These are phyloP conservation scores for Channallabes apus DNA, from an alignment of 2,797 vertebrate species.

Conservation along the genomic window DNA sequence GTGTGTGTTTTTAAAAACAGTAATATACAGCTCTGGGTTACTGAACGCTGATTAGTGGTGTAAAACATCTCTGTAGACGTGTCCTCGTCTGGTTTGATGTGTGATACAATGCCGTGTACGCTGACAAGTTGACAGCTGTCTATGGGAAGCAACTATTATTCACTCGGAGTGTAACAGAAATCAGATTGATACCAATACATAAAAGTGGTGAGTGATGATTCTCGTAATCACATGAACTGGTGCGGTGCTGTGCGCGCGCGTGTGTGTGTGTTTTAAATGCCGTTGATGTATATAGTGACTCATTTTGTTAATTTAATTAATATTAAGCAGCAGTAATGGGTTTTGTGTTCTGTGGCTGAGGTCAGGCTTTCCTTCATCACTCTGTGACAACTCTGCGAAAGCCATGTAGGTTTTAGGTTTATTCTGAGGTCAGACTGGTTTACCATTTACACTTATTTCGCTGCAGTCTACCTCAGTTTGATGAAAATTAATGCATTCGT, in stretches of 20 bases:
- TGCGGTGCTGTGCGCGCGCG: not conserved
- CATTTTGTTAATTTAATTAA: not conserved
- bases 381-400: not conserved
- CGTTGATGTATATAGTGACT: not conserved
- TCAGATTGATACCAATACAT: not conserved
- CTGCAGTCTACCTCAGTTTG: not conserved
- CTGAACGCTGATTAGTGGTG: slow-evolving; percentile 4
- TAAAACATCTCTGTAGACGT: slow-evolving; percentile 12
- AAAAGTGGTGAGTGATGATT: slow-evolving; percentile 3
- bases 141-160: slow-evolving; percentile 1
- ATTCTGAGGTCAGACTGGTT: not conserved
- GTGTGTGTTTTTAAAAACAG: not conserved
- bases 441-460: not conserved
- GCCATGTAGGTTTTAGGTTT: not conserved
- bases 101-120: slow-evolving; percentile 6
- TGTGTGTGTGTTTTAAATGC: not conserved
- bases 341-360: not conserved
- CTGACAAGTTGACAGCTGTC: slow-evolving; percentile 14
- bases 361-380: not conserved
- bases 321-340: too few relatives aligned
- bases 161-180: not conserved
- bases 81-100: slow-evolving; percentile 17
- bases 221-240: not conserved
- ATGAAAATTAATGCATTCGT: too few relatives aligned
- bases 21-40: not conserved